Percentiles rank a stretch among this genome's conserved stretches.
Conservation (phyloP, 23 tunicate species). For the Phallusia fumigata region DNA sequence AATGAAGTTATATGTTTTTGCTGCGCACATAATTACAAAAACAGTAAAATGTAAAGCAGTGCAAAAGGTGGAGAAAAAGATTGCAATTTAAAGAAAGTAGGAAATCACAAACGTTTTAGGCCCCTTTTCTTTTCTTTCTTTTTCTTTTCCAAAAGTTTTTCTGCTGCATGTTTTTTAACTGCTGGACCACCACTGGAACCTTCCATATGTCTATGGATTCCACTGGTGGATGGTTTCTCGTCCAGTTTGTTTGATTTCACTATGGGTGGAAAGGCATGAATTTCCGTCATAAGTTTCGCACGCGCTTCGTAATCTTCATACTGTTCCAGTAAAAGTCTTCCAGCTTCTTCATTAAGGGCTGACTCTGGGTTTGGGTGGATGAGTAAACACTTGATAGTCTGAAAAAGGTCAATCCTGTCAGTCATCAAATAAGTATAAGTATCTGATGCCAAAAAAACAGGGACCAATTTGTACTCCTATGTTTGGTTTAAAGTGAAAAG, state of each 20-base stretch:
- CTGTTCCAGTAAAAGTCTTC: slow-evolving; percentile 72
- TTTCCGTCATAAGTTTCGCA: slow-evolving; percentile 90
- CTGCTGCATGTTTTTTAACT: slow-evolving; percentile 73
- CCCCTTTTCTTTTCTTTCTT: slow-evolving; percentile 80
- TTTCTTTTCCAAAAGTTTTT: slow-evolving; percentile 81
- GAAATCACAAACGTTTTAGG: slow-evolving; percentile 77
- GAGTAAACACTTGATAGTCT: slow-evolving; percentile 89
- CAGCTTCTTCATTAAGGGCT: slow-evolving; percentile 97
- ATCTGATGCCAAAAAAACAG: too few relatives aligned
- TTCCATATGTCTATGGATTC: slow-evolving; percentile 25
- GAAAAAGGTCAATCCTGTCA: neutral
- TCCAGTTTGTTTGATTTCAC: slow-evolving; percentile 13
- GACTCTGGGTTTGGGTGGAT: slow-evolving; percentile 98
- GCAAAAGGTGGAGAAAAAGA: neutral
- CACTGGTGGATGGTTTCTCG: slow-evolving; percentile 80
- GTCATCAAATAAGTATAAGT: neutral
- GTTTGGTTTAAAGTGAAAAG: too few relatives aligned
- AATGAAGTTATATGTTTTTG: too few relatives aligned
- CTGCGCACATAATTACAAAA: too few relatives aligned
- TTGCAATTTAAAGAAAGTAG: neutral
- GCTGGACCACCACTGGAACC: slow-evolving; percentile 57
- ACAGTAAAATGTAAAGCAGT: neutral
- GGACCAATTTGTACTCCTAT: too few relatives aligned
- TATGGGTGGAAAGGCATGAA: slow-evolving; percentile 68
- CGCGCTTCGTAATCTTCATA: slow-evolving; percentile 75